Evolutionary conservation across 2,888 invertebrate species (phyloP), one percentile per base, ranked within the genome.

Genomic region (Phyllotreta cruciferae): DNA sequence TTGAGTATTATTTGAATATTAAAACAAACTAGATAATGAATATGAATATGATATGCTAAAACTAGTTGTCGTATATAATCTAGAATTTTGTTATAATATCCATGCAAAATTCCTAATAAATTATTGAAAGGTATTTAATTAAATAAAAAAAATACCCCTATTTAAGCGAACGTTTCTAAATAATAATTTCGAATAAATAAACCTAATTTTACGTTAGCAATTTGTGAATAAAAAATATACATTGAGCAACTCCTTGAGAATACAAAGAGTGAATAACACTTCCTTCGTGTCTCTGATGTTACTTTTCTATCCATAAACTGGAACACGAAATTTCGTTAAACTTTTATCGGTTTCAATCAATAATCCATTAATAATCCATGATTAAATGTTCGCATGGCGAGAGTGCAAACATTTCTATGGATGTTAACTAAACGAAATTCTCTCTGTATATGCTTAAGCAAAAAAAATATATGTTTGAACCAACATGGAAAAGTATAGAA

Each of bases 241-340:
- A 39, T 60, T 65, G 65, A 65, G 65, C 62, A 65, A 55, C 42
- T 34, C 37, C 13, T 13, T 37, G 14, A 52, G 24, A 50, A 7
- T 10, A 52, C 9, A 37, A 1, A 14, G 11, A 37, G 24, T 14
- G 44, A 44, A 13, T 44, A 7, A 44, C 10, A 11, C 1, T 44
- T 7, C 1, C 24, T 47, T 47, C 13, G 9, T 34, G 34, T 47
- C 13, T 13, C 24, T 41, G 41, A n/a, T 34, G 14, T 47, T 13
- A 47, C 13, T 14, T 47, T 13, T 13, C 13, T 13, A 24, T 47
- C 47, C 9, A 1, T 14, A 36, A 52, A 37, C 2, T 52, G 13
- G 37, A 52, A 52, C 37, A 52, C 52, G 52, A 52, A 7, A 50
- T 52, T 37, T 10, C 52, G 38, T 37, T 52, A 52, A 52, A 37